Evolutionary conservation across 2,888 invertebrate genomes (phyloP), one percentile per base, ranked within the genome.

Genomic region (Mesorhabditis sp.): DNA sequence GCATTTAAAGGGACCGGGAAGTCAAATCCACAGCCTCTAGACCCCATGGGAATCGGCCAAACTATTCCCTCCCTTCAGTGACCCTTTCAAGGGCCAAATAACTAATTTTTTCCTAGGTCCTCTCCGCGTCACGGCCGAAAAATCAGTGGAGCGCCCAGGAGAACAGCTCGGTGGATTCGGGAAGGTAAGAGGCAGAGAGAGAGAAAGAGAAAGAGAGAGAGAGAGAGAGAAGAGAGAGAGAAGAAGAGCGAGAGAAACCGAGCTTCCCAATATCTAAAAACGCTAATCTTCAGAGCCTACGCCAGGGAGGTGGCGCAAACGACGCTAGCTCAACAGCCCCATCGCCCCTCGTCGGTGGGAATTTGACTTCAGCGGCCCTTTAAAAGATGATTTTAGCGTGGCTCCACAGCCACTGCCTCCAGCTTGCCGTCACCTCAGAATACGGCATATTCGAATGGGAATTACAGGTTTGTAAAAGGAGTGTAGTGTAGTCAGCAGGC

Each of bases 141-240:
- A 50, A 50, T n/a, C 58, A 10, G 58, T 50, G 58, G 58, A 50
- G 58, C 58, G 7, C 58, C 58, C 58, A 50, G 58, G 58, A 50
- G n/a, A 50, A n/a, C 58, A 50, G 58, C 58, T 50, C 58, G 58
- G 58, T 50, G 10, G 58, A 50, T n/a, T 50, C 58, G 58, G 58
- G 58, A 50, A 50, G 58, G 58, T 50, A 13, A 10, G 58, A 28
- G 28, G 28, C 28, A 28, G 28, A 28, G 28, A 28, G 28, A 28
- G 28, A 28, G 28, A 28, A 28, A 28, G 28, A 28, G 28, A 28
- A 28, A 28, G 28, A 28, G 28, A 28, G 28, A 28, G 28, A 28
- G 28, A 28, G 28, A 28, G 28, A 28, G 28, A 28, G 28, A 28
- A 28, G 28, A 28, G 2, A 28, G 2, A 28, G 28, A 28, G 2